These are phyloP conservation scores for Tachina fera DNA, from an alignment of 2,888 invertebrate genomes.

Conservation along the genomic window DNA sequence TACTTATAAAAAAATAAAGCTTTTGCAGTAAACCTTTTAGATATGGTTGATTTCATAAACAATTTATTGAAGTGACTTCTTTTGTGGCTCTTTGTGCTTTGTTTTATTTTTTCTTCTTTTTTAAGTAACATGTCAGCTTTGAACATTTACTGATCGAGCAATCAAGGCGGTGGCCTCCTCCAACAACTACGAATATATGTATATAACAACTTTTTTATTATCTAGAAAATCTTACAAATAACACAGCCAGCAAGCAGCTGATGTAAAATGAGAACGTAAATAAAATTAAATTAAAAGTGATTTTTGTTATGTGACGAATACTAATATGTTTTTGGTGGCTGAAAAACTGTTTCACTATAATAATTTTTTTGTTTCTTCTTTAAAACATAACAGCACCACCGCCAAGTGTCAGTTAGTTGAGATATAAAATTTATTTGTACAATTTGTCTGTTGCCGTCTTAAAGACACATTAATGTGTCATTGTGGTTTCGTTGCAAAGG, in stretches of 20 bases:
- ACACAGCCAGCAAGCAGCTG: slow-evolving; percentile 32
- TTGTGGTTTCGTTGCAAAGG: slow-evolving; percentile 14
- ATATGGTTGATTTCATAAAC: slow-evolving; percentile 30
- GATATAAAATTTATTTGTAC: slow-evolving; percentile 35
- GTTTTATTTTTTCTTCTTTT: background rate
- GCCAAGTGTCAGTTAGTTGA: slow-evolving; percentile 57
- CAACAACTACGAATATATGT: background rate
- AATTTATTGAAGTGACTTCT: slow-evolving; percentile 37
- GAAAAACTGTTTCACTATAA: slow-evolving; percentile 24
- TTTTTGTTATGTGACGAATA: slow-evolving; percentile 66
- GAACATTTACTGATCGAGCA: background rate
- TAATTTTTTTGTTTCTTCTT: slow-evolving; percentile 25
- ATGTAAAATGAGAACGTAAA: slow-evolving; percentile 20
- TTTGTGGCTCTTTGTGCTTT: background rate
- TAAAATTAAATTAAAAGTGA: slow-evolving; percentile 30
- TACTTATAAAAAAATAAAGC: background rate
- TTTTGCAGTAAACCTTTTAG: slow-evolving; percentile 33
- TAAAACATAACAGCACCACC: slow-evolving; percentile 10
- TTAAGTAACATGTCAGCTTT: background rate
- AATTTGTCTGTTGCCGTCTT: slow-evolving; percentile 55
- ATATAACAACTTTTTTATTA: slow-evolving; percentile 14
- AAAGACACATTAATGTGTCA: slow-evolving; percentile 37
- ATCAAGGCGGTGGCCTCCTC: background rate
- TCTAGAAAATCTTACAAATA: slow-evolving; percentile 44
- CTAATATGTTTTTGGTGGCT: slow-evolving; percentile 56